Evolutionary conservation across 2,113 vertebrate genomes (phyloP).

Genomic region (Polypterus bichir): DNA sequence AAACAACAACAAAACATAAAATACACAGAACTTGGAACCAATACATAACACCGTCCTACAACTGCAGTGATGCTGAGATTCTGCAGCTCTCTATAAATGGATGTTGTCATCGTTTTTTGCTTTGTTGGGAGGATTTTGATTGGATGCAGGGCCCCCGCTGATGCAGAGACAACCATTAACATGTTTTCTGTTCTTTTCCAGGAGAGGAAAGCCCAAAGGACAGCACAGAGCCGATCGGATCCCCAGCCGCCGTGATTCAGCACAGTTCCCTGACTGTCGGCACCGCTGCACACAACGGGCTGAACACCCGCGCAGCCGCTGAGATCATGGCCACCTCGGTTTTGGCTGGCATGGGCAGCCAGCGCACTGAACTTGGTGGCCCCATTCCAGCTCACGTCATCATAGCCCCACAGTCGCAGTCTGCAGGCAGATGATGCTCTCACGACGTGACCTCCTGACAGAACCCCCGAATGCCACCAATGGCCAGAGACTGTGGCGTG

Average conservation of each 20-base stretch:
- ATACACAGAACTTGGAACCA: too few relatives aligned
- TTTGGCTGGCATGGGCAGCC: constrained; percentile 84
- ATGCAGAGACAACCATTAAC: too few relatives aligned
- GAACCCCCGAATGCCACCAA: constrained; percentile 29
- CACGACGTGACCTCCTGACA: constrained; percentile 23
- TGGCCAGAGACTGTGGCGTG: constrained; percentile 21
- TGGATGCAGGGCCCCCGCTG: too few relatives aligned
- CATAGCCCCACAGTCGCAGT: constrained; percentile 84
- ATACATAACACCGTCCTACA: too few relatives aligned
- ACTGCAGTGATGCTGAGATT: too few relatives aligned
- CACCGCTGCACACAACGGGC: constrained; percentile 60
- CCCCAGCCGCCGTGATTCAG: constrained; percentile 82
- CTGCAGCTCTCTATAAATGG: too few relatives aligned
- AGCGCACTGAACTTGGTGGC: constrained; percentile 60
- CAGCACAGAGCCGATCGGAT: constrained; percentile 70
- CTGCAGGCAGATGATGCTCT: constrained; percentile 84
- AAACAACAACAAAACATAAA: too few relatives aligned
- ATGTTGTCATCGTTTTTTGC: too few relatives aligned
- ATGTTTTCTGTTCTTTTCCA: constrained; percentile 16
- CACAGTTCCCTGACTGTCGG: constrained; percentile 69
- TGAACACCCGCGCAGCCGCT: constrained; percentile 75
- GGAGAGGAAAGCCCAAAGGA: constrained; percentile 78
- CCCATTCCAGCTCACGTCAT: constrained; percentile 47
- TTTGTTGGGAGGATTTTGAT: too few relatives aligned
- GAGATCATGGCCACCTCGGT: constrained; percentile 90